Evolutionary conservation across 2,113 vertebrate species (phyloP).

Genomic region (Mystacornis crossleyi): DNA sequence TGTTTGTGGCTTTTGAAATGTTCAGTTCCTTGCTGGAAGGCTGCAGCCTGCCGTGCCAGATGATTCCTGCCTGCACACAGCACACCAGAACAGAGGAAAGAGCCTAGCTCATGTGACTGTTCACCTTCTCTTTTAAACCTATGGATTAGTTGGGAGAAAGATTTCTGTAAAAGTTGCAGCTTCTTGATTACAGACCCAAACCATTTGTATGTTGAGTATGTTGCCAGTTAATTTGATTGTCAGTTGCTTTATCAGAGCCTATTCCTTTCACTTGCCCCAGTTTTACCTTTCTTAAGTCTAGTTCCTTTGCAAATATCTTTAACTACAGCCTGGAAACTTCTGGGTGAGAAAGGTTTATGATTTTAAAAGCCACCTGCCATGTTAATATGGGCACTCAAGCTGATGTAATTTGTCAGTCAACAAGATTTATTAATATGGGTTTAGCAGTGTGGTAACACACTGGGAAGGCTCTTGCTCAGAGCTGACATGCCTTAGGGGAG

Average conservation of each 20-base stretch:
- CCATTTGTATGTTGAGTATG: neutral
- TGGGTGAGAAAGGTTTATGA: neutral
- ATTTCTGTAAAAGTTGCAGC: neutral
- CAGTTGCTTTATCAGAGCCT: neutral
- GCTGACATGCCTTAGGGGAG: neutral
- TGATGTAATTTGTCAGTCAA: neutral
- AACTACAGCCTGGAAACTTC: neutral
- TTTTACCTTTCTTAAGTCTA: neutral
- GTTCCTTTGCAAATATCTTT: neutral
- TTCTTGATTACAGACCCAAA: neutral
- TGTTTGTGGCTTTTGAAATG: neutral
- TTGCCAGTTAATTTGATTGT: neutral
- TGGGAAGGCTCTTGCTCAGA: neutral
- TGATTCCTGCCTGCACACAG: accelerated
- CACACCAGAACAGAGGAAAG: neutral
- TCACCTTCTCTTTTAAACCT: neutral
- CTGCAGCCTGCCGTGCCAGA: neutral
- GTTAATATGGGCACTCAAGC: neutral
- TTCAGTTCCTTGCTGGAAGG: neutral
- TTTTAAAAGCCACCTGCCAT: neutral
- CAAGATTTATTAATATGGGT: neutral
- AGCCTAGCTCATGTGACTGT: accelerated
- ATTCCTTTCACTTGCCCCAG: neutral
- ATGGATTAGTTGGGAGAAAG: neutral
- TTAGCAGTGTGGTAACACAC: neutral